phyloP scores from a whole-genome alignment of 2,888 invertebrate genomes.

The Cactoblastis cactorum region DNA sequence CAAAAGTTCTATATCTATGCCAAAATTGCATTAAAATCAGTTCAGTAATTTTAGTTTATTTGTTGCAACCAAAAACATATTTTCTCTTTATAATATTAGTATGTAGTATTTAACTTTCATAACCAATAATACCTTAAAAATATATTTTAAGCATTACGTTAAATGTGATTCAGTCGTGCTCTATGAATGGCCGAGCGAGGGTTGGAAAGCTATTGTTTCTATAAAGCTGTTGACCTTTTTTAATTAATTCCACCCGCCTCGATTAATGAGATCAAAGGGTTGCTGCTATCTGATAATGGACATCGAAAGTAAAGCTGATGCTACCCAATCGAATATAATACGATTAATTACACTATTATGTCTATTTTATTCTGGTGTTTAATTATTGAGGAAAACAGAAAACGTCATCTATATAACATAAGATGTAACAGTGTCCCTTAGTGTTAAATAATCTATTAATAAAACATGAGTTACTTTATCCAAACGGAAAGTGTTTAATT shows the following conservation, averaged over 20 bases:
- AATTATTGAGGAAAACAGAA: background rate
- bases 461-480: no score
- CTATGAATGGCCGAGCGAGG: conserved; percentile 22
- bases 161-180: conserved; percentile 20
- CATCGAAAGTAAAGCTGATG: conserved; percentile 25
- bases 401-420: no score
- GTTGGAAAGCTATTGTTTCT: conserved; percentile 35
- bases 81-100: no score
- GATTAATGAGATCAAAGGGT: conserved; percentile 54
- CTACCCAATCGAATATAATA: conserved; percentile 19
- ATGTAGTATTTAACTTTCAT: no score
- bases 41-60: no score
- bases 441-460: no score
- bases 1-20: no score
- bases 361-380: background rate
- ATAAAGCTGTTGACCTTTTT: conserved; percentile 43
- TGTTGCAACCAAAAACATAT: background rate
- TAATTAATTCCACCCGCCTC: conserved; percentile 48
- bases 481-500: no score
- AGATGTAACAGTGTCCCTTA: no score
- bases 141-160: background rate
- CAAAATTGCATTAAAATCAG: no score
- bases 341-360: conserved; percentile 14
- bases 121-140: background rate
- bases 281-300: conserved; percentile 41